These are phyloP conservation scores for Cephus cinctus DNA, from an alignment of 1,140 invertebrate genomes.

Conservation along the genomic window DNA sequence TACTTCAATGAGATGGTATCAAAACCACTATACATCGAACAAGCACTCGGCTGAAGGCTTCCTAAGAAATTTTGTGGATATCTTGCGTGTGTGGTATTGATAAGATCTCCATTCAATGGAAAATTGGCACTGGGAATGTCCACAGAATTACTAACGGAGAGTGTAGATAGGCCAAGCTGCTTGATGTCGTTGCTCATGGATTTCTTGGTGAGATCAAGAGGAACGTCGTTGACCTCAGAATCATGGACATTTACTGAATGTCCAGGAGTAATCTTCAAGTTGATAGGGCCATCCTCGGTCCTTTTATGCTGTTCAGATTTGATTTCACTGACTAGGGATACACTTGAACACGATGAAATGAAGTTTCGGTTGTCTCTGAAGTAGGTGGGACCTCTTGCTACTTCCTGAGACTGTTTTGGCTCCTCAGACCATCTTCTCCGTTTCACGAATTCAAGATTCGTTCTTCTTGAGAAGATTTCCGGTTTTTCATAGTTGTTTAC, in stretches of 20 bases:
- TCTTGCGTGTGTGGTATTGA: conserved; percentile 56
- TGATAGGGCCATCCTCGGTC: conserved; percentile 47
- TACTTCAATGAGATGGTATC: conserved; percentile 47
- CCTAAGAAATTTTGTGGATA: conserved; percentile 44
- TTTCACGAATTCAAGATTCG: conserved; percentile 16
- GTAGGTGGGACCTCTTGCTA: conserved; percentile 15
- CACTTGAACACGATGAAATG: conserved; percentile 37
- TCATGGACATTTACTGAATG: conserved; percentile 1
- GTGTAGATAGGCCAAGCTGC: conserved; percentile 7
- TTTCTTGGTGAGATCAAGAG: conserved; percentile 79
- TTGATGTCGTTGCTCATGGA: conserved; percentile 16
- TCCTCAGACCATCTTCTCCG: conserved; percentile 3
- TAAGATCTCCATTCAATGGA: conserved; percentile 60
- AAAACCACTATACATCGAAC: conserved; percentile 49
- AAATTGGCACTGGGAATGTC: conserved; percentile 56
- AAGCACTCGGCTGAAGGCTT: conserved; percentile 59
- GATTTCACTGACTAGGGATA: conserved; percentile 52
- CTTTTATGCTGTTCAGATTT: conserved; percentile 47
- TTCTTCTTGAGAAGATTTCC: conserved; percentile 17
- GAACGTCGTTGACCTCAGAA: conserved; percentile 54
- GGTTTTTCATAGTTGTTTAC: conserved; percentile 18
- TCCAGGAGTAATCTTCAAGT: conserved; percentile 26
- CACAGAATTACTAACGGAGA: conserved; percentile 28
- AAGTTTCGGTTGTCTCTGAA: conserved; percentile 34
- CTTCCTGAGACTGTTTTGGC: conserved; percentile 15